Base-by-base conservation (phyloP, 2,888 invertebrate genomes). In the Sycophila texana region DNA sequence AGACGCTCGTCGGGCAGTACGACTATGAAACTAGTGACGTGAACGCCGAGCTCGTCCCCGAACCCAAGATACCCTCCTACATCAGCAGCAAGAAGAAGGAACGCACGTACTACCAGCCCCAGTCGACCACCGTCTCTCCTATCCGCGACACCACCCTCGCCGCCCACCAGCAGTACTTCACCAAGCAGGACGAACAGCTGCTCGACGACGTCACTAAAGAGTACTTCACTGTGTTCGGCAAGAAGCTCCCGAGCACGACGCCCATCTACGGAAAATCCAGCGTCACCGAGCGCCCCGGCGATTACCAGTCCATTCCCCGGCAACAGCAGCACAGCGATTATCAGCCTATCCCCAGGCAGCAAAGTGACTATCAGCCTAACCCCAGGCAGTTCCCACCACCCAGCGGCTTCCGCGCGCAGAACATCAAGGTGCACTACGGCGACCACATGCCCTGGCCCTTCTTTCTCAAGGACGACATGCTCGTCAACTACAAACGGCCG, bases 201-300 rank as follows among this genome's bases (percentile, higher is more conserved):
- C 91, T 95, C 81, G 95, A 95, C 85, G 95, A 95, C 85, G 94
- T 94, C 75, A 95, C 95, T 4, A 94, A 94, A 87, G 94, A 95
- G 85, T 95, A 95, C 76, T 95, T 95, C 86, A 95, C 94, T 47
- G 93, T 94, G 83, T 95, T 95, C 86, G 95, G 94, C 1, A 94
- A 94, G 89, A 95, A 94, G 89, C 85, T 93, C 0, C 90, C 91
- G 85, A 91, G 93, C 84, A 90, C 88, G 0, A 90, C 90, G 51
- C 89, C 90, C 0, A 84, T 90, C 22, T 89, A 90, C 77, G 84
- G 84, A 0, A 85, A 87, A 76, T 86, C 79, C 84, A 86, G 80
- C 84, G 88, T 86, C 22, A 89, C 85, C 80, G 89, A 85, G 84
- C 88, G 85, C 82, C 88, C 88, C 74, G 85, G 82, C 80, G 39